Evolutionary conservation across 2,113 vertebrate species (phyloP), one percentile per base, ranked within the genome.

Genomic region (Balaeniceps rex): DNA sequence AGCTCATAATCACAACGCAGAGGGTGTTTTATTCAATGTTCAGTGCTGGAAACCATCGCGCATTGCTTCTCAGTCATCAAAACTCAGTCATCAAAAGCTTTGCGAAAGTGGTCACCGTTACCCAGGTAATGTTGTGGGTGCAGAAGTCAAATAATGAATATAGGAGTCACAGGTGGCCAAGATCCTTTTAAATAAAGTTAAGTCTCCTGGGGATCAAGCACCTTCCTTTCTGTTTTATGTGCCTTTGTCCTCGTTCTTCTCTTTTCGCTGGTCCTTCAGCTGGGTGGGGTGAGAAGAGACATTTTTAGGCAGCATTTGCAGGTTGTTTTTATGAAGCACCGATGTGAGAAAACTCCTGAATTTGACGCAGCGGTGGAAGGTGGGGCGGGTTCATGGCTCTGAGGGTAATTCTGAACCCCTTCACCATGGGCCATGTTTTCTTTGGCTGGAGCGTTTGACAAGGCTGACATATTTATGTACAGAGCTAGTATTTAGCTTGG

Each of bases 381-480:
- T 82, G 88, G 91, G 92, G 84, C 86, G 85, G 82, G 94, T 94
- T 93, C 60, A 14, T 74, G 92, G 65, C 74, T 97, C 97, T 93
- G 91, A 64, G 92, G 94, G 94, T 96, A 91, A 91, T 80, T 95
- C 92, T 91, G 92, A 88, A 40, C 66, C 97, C 96, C 74, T 94
- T 66, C 63, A 81, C 96, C 72, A 2, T 42, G 83, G 76, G 85
- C 79, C 77, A 36, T 98, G 96, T 97, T 98, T 98, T 94, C 90
- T 94, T 98, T 98, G 98, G 98, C 98, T 90, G 75, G 64, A 64
- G 72, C 38, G 10, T 65, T 72, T 96, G 97, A 96, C 93, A 94
- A 74, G 95, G 92, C 96, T 97, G 98, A 97, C 97, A 98, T 97
- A 97, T 98, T 98, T 97, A 98, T 98, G 96, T 87, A 94, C 94